These are phyloP conservation scores for Chloroceryle inda DNA, from an alignment of 2,797 vertebrate genomes.

Conservation along the genomic window DNA sequence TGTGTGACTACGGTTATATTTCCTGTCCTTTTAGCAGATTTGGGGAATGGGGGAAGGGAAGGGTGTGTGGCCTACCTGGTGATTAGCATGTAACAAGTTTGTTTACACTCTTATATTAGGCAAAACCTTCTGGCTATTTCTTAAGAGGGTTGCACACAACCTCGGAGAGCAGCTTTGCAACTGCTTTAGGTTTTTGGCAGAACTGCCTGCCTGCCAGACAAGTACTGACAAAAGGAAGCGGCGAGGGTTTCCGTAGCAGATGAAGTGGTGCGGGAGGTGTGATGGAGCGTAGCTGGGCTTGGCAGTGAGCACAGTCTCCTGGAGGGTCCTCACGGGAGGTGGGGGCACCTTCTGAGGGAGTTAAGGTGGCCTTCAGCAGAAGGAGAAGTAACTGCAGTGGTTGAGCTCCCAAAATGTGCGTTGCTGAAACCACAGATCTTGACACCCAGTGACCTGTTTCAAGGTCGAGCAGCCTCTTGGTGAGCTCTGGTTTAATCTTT, in stretches of 20 bases:
- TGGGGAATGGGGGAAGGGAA: neutral
- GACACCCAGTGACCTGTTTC: conserved; percentile 7
- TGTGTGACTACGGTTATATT: conserved; percentile 58
- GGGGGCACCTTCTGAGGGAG: neutral
- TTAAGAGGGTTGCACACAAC: conserved; percentile 35
- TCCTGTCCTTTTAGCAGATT: neutral
- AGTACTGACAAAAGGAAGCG: conserved; percentile 10
- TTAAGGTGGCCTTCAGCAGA: neutral
- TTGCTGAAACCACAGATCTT: neutral
- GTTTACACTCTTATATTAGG: conserved; percentile 45
- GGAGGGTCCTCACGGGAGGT: rapidly evolving
- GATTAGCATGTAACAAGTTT: conserved; percentile 46
- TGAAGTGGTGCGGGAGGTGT: neutral
- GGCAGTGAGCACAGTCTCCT: neutral
- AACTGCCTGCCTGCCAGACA: conserved; percentile 17
- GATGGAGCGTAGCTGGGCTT: neutral
- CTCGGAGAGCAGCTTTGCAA: conserved; percentile 14
- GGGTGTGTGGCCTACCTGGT: conserved; percentile 34
- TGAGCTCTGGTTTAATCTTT: conserved; percentile 8
- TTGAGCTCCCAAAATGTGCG: neutral
- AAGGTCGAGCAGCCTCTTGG: neutral
- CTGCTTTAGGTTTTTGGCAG: conserved; percentile 47
- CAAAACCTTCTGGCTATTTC: conserved; percentile 58
- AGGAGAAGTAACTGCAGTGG: neutral
- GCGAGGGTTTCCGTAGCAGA: neutral